Conservation (phyloP, 2,113 vertebrate genomes). For the Cromileptes altivelis region DNA sequence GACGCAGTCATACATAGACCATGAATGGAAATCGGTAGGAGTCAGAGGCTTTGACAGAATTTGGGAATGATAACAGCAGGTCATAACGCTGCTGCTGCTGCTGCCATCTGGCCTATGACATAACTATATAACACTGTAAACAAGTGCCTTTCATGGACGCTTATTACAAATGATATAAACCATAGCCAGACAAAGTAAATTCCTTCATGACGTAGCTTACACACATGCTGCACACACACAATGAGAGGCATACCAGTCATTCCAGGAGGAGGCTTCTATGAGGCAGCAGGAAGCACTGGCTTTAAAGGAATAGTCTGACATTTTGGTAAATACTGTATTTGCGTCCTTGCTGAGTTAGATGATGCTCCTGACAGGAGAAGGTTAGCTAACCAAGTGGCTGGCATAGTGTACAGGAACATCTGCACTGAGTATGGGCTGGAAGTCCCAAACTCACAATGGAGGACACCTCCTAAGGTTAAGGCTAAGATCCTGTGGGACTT, state of each 20-base stretch:
- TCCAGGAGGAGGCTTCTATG: background rate
- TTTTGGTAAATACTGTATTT: too few species aligned
- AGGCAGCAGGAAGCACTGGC: background rate
- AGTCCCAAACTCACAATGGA: too few species aligned
- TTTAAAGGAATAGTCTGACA: too few species aligned
- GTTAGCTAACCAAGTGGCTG: too few species aligned
- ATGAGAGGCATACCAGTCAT: conserved; percentile 33
- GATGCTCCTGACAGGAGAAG: too few species aligned
- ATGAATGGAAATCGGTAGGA: conserved; percentile 46
- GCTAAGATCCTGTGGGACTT: too few species aligned
- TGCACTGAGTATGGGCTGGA: too few species aligned
- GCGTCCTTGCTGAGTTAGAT: too few species aligned
- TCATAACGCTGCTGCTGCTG: background rate
- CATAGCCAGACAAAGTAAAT: conserved; percentile 12
- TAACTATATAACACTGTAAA: conserved; percentile 32
- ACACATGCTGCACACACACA: conserved; percentile 19
- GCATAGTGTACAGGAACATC: too few species aligned
- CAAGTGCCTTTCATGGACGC: conserved; percentile 46
- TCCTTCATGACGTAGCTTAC: conserved; percentile 37
- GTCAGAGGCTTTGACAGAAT: conserved; percentile 4
- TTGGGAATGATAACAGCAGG: conserved; percentile 24
- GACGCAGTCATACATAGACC: background rate
- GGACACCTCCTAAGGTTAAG: too few species aligned
- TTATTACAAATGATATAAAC: conserved; percentile 23
- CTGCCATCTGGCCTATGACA: conserved; percentile 23